phyloP scores from a whole-genome alignment of 2,888 invertebrate species.

The Hypercompe scribonia region DNA sequence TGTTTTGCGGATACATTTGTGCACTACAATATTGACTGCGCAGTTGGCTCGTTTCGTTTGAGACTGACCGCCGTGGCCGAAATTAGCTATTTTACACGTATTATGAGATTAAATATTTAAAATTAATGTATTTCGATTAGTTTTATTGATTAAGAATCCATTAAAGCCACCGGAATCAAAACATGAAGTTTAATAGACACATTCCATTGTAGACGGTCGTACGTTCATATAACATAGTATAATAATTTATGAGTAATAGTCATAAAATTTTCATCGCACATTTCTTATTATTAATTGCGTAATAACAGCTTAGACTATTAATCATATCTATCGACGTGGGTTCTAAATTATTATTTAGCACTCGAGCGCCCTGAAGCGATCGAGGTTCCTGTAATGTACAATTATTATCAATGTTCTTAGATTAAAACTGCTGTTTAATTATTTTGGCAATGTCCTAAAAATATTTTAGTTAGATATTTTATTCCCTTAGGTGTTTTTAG shows the following conservation, averaged over 20 bases:
- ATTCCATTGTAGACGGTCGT: neutral
- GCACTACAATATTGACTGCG: no score
- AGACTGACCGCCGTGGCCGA: no score
- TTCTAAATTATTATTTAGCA: slow-evolving; percentile 41
- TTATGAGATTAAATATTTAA: neutral
- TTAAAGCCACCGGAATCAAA: neutral
- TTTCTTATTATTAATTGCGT: slow-evolving; percentile 25
- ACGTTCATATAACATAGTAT: neutral
- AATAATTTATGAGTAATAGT: neutral
- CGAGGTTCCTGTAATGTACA: slow-evolving; percentile 25
- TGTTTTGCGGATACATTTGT: no score
- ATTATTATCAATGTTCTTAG: slow-evolving; percentile 36
- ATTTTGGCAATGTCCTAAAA: slow-evolving; percentile 24
- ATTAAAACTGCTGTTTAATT: slow-evolving; percentile 25
- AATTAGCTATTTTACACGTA: no score
- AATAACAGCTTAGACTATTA: slow-evolving; percentile 33
- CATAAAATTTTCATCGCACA: slow-evolving; percentile 6
- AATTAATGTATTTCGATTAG: neutral
- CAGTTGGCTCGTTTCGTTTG: no score
- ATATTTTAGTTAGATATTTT: slow-evolving; percentile 16
- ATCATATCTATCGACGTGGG: slow-evolving; percentile 43
- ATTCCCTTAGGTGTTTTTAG: neutral
- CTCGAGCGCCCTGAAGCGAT: slow-evolving; percentile 25
- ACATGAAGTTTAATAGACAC: neutral
- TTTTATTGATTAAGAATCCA: no score